Evolutionary conservation across 2,113 vertebrate genomes (phyloP), one percentile per base, ranked within the genome.

Genomic region (Saccopteryx leptura): DNA sequence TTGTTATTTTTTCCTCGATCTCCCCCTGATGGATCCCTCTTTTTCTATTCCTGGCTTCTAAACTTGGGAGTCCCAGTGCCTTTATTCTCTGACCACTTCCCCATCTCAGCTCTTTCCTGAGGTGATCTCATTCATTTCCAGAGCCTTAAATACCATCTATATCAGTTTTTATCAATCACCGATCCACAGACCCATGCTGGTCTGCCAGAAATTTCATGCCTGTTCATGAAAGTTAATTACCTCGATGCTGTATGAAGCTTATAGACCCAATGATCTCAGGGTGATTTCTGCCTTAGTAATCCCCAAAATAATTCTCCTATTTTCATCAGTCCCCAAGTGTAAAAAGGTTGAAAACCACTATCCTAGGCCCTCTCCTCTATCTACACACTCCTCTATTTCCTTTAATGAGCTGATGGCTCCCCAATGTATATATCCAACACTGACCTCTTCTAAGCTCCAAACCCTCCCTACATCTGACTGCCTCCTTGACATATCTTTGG

Each of bases 1-100:
- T 93, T 74, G 24, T 50, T 60, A 56, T 86, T 93, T 60, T 63
- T 86, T 93, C 56, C 52, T 83, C 14, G 9, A 1, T 76, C 39
- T 88, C 39, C 28, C 28, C 31, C 56, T 84, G 31, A 50, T 79
- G 71, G 66, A 46, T 48, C 50, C 60, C 28, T 74, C 18, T 65
- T 19, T 60, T 46, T 76, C 56, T 28, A 5, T 58, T 23, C 33
- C 48, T 85, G 84, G 28, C 33, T 24, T 72, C 48, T 60, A 21
- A 56, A 93, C 18, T 72, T 76, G 12, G 50, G 31, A 39, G 69
- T 4, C 14, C 28, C 0, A 0, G 28, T 10, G 26, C 6, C 23
- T 74, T 65, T 69, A 31, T 50, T 65, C 75, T 82, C 50, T 63
- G 63, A 74, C 80, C 11, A 39, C 6, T 61, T 89, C 6, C 48